These are phyloP conservation scores for Drosophila formosana DNA, from an alignment of 2,888 invertebrate genomes.

Conservation along the genomic window DNA sequence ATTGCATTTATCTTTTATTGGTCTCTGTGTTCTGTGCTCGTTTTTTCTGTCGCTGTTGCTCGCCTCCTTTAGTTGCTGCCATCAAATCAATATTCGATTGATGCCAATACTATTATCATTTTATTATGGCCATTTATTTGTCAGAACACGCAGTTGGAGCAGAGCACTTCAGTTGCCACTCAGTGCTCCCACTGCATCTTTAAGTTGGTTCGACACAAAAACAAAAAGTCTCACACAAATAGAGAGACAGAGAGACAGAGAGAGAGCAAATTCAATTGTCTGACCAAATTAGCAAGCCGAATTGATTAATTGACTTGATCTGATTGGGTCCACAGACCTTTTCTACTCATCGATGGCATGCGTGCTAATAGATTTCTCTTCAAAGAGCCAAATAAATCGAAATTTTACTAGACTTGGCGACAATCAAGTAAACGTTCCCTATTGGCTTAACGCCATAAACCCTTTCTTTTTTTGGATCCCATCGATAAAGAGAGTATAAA, in stretches of 20 bases:
- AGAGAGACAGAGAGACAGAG: slow-evolving; percentile 5
- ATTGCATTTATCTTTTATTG: slow-evolving; percentile 80
- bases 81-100: slow-evolving; percentile 81
- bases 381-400: slow-evolving; percentile 5
- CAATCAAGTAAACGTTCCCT: not conserved
- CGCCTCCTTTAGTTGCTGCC: slow-evolving; percentile 43
- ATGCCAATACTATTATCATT: slow-evolving; percentile 80
- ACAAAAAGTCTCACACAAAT: not conserved
- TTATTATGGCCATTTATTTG: slow-evolving; percentile 80
- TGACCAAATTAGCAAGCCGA: slow-evolving; percentile 62
- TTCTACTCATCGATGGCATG: slow-evolving; percentile 23
- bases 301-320: slow-evolving; percentile 71
- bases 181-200: slow-evolving; percentile 39
- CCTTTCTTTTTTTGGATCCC: slow-evolving; percentile 58
- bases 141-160: slow-evolving; percentile 41
- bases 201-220: slow-evolving; percentile 10
- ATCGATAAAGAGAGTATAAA: slow-evolving; percentile 55
- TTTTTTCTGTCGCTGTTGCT: slow-evolving; percentile 9
- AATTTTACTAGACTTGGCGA: not conserved
- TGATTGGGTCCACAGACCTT: slow-evolving; percentile 43
- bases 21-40: slow-evolving; percentile 26
- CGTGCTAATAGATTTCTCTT: slow-evolving; percentile 35
- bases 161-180: slow-evolving; percentile 47
- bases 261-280: slow-evolving; percentile 49
- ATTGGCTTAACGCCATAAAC: slow-evolving; percentile 25